Conservation (phyloP, 64 coral and sea anemone species). For the Acropora tenuis region DNA sequence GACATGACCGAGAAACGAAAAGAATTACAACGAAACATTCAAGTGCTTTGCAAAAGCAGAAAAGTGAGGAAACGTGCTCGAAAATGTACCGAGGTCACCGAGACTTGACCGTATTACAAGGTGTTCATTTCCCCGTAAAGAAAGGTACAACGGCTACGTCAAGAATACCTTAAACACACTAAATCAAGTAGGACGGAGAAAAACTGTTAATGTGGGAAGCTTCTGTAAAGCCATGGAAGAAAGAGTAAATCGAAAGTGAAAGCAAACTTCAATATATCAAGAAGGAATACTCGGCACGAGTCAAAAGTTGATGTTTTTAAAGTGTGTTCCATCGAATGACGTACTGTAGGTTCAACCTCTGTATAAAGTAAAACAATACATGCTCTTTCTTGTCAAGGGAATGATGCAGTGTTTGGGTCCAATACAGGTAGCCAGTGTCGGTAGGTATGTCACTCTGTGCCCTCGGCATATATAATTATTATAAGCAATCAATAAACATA, state of each 20-base stretch:
- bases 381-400: slow-evolving; percentile 40
- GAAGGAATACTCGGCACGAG: background rate
- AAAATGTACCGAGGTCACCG: slow-evolving; percentile 67
- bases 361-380: slow-evolving; percentile 6
- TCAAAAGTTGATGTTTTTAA: slow-evolving; percentile 36
- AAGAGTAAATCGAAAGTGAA: background rate
- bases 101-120: slow-evolving; percentile 18
- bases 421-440: no score
- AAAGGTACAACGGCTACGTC: background rate
- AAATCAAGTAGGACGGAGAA: slow-evolving; percentile 2
- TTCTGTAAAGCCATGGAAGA: background rate
- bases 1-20: slow-evolving; percentile 52
- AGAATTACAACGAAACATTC: slow-evolving; percentile 59
- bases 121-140: background rate
- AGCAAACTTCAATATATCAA: background rate
- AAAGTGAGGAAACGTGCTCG: slow-evolving; percentile 15
- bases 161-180: background rate
- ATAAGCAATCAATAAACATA: slow-evolving; percentile 41
- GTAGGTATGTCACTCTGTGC: no score
- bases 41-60: background rate
- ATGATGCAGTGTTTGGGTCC: background rate
- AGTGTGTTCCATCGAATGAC: background rate
- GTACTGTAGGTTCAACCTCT: slow-evolving; percentile 49
- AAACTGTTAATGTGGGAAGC: background rate
- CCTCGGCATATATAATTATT: slow-evolving; percentile 10